phyloP scores from a whole-genome alignment of 2,888 invertebrate genomes.

The Limenitis camilla region DNA sequence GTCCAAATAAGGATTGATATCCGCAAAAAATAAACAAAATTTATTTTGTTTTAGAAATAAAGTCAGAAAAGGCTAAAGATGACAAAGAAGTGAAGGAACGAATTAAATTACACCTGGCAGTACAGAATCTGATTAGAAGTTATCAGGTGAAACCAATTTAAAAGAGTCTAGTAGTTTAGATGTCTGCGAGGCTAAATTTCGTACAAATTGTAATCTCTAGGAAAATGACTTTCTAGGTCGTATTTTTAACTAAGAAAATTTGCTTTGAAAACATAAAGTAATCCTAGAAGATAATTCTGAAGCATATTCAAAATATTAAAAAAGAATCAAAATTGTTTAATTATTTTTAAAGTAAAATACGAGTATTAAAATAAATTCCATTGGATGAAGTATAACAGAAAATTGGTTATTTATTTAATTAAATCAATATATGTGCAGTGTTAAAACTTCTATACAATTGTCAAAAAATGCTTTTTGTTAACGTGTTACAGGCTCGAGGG shows the following conservation, averaged over 20 bases:
- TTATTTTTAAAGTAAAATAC: too few relatives aligned
- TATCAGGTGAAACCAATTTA: constrained; percentile 59
- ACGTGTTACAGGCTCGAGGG: constrained; percentile 80
- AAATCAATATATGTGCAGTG: too few relatives aligned
- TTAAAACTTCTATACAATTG: too few relatives aligned
- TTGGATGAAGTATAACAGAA: too few relatives aligned
- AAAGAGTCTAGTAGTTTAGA: not conserved
- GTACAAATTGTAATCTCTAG: not conserved
- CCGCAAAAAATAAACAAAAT: not conserved
- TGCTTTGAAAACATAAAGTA: too few relatives aligned
- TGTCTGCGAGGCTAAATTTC: not conserved
- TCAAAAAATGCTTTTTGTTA: not conserved
- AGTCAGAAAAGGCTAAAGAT: constrained; percentile 15
- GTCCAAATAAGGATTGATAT: too few relatives aligned
- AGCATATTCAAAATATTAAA: too few relatives aligned
- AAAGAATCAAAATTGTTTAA: too few relatives aligned
- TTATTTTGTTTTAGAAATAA: constrained; percentile 24
- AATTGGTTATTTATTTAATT: too few relatives aligned
- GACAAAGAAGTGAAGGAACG: constrained; percentile 29
- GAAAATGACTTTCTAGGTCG: not conserved
- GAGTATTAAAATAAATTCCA: too few relatives aligned
- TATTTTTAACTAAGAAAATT: too few relatives aligned
- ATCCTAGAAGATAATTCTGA: too few relatives aligned
- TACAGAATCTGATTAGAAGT: constrained; percentile 81
- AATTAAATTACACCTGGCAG: constrained; percentile 74